These are phyloP conservation scores for Acipenser ruthenus DNA, from an alignment of 2,797 vertebrate genomes.

Conservation along the genomic window DNA sequence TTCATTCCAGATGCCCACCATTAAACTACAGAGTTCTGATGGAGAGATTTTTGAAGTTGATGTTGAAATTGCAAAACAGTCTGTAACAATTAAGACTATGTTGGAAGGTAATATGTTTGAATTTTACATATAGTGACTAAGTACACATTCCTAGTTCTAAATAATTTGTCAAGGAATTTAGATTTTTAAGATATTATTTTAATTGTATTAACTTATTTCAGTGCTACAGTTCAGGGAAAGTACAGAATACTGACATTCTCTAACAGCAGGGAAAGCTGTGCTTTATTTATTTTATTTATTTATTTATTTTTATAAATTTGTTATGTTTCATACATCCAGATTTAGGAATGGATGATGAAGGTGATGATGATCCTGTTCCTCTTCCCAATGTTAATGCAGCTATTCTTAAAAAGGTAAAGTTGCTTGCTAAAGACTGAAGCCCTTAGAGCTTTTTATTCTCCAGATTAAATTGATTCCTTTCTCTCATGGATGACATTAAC, in stretches of 20 bases:
- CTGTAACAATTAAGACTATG: constrained; percentile 98
- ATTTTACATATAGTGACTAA: too few relatives aligned
- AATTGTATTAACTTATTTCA: too few relatives aligned
- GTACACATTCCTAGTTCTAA: too few relatives aligned
- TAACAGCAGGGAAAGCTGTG: too few relatives aligned
- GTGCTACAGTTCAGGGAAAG: too few relatives aligned
- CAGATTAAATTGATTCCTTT: too few relatives aligned
- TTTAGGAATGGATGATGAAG: constrained; percentile 98
- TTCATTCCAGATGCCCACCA: constrained; percentile 84
- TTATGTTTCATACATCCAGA: constrained; percentile 52
- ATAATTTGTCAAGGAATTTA: too few relatives aligned
- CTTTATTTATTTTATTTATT: neutral
- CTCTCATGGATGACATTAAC: too few relatives aligned
- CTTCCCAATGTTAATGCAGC: constrained; percentile 97
- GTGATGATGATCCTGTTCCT: constrained; percentile 95
- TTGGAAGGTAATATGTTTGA: constrained; percentile 75
- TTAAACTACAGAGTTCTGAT: constrained; percentile 97
- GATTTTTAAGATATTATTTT: too few relatives aligned
- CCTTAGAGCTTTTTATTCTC: too few relatives aligned
- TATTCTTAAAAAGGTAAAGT: constrained; percentile 90
- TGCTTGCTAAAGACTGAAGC: too few relatives aligned
- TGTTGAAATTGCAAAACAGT: constrained; percentile 97
- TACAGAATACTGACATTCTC: too few relatives aligned
- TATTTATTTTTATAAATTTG: neutral
- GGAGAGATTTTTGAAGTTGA: constrained; percentile 98